Conservation (phyloP, 37 sponge, comb jelly and placozoan species). For the Hormiphora californensis region DNA sequence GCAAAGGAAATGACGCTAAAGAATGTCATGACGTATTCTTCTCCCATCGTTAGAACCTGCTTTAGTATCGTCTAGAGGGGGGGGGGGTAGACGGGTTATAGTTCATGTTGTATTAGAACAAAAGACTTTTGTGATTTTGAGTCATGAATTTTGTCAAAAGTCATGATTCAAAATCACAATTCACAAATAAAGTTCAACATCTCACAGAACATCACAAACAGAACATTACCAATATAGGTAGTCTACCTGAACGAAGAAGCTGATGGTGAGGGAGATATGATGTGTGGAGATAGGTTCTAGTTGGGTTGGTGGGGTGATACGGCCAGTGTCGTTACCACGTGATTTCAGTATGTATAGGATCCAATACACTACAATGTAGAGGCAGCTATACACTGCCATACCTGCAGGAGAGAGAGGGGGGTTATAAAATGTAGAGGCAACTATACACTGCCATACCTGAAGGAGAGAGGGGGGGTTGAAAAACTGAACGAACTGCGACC, state of each 20-base stretch:
- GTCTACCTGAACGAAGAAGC: constrained; percentile 35
- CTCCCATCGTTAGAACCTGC: constrained; percentile 86
- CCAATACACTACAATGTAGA: constrained; percentile 39
- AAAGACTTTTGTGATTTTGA: no score
- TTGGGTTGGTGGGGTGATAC: no score
- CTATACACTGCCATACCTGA: neutral
- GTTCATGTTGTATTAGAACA: no score
- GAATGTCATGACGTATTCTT: constrained; percentile 89
- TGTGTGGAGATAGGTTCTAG: no score
- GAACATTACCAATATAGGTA: neutral
- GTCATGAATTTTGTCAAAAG: no score
- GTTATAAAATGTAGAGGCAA: neutral
- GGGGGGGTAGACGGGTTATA: neutral
- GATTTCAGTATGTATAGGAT: neutral
- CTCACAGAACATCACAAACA: no score
- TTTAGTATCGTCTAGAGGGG: constrained; percentile 74
- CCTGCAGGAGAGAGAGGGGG: no score
- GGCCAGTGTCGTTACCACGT: no score
- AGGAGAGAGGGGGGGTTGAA: no score
- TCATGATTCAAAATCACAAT: no score
- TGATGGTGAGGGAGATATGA: neutral
- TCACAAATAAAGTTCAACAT: no score
- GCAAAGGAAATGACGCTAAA: constrained; percentile 79
- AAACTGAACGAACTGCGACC: no score
- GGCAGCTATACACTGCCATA: neutral